A percentile compares a stretch with the other conserved stretches of the same genome.
These are phyloP conservation scores for Pseudomyrmex flavicornis DNA, from an alignment of 1,140 invertebrate species.

Conservation along the genomic window DNA sequence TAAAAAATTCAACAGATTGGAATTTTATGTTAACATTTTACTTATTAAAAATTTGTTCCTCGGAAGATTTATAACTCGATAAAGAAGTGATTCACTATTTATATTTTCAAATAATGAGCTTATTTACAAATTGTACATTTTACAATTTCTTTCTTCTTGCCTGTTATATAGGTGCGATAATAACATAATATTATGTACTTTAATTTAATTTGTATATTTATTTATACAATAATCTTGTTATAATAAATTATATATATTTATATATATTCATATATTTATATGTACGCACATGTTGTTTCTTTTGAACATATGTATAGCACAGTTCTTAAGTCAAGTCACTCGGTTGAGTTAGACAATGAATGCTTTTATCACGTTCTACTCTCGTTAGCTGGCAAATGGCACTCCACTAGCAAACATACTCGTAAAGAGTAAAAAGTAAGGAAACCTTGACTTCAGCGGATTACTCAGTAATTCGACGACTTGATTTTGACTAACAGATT, in stretches of 20 bases:
- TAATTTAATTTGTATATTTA: slow-evolving; percentile 77
- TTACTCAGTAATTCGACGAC: too few relatives aligned
- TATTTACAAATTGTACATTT: slow-evolving; percentile 60
- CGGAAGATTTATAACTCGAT: slow-evolving; percentile 44
- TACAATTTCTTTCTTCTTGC: slow-evolving; percentile 19
- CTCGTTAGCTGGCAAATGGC: too few relatives aligned
- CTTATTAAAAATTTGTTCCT: background rate
- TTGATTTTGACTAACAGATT: too few relatives aligned
- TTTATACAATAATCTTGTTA: slow-evolving; percentile 80
- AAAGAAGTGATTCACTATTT: slow-evolving; percentile 47
- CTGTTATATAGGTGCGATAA: slow-evolving; percentile 57
- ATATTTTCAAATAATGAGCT: slow-evolving; percentile 59
- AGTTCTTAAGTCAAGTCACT: background rate
- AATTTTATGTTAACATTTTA: too few relatives aligned
- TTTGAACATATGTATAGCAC: slow-evolving; percentile 32
- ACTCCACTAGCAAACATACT: too few relatives aligned
- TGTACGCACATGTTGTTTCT: slow-evolving; percentile 57
- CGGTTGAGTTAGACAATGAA: too few relatives aligned
- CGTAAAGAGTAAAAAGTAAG: too few relatives aligned
- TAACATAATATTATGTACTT: slow-evolving; percentile 53
- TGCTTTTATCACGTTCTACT: too few relatives aligned
- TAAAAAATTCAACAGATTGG: too few relatives aligned
- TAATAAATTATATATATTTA: slow-evolving; percentile 79
- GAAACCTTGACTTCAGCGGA: too few relatives aligned
- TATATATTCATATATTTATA: slow-evolving; percentile 56